Evolutionary conservation across 2,888 invertebrate genomes (phyloP).

Genomic region (Pyrrhia umbra): DNA sequence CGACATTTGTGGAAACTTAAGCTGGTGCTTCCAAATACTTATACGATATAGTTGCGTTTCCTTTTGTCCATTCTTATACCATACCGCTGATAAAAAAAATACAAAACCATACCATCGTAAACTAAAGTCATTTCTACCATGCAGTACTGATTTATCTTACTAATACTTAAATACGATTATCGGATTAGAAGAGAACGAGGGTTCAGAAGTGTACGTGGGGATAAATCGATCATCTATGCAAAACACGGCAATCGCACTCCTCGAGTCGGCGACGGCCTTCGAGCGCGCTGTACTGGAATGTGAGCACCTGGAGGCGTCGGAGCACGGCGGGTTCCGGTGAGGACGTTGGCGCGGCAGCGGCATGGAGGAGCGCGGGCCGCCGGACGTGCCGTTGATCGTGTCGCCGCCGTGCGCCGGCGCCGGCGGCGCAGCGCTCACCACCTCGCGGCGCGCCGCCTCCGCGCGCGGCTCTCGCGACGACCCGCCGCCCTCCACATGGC

Average conservation of each 20-base stretch:
- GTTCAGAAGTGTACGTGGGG: slow-evolving; percentile 66
- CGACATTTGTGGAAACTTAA: slow-evolving; percentile 61
- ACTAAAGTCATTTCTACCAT: slow-evolving; percentile 65
- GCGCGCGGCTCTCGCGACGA: slow-evolving; percentile 85
- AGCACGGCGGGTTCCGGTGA: slow-evolving; percentile 88
- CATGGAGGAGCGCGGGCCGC: slow-evolving; percentile 90
- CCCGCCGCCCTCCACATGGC: slow-evolving; percentile 88
- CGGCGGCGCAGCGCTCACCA: slow-evolving; percentile 81
- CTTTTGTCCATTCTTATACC: slow-evolving; percentile 36
- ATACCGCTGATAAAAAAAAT: slow-evolving; percentile 53
- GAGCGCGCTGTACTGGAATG: slow-evolving; percentile 87
- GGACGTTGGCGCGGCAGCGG: slow-evolving; percentile 90
- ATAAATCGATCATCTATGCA: slow-evolving; percentile 86
- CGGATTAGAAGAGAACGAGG: slow-evolving; percentile 72
- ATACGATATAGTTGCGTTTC: slow-evolving; percentile 44
- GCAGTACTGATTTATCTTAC: slow-evolving; percentile 62
- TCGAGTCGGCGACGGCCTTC: slow-evolving; percentile 86
- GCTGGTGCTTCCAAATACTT: slow-evolving; percentile 43
- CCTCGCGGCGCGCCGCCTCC: slow-evolving; percentile 82
- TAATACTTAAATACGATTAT: slow-evolving; percentile 70
- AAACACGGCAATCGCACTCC: slow-evolving; percentile 87
- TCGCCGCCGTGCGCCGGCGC: slow-evolving; percentile 78
- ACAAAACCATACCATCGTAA: slow-evolving; percentile 82
- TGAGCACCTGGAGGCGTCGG: slow-evolving; percentile 85
- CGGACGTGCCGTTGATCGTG: slow-evolving; percentile 87